Conservation (phyloP, 2,888 invertebrate genomes). For the Callinectes sapidus region DNA sequence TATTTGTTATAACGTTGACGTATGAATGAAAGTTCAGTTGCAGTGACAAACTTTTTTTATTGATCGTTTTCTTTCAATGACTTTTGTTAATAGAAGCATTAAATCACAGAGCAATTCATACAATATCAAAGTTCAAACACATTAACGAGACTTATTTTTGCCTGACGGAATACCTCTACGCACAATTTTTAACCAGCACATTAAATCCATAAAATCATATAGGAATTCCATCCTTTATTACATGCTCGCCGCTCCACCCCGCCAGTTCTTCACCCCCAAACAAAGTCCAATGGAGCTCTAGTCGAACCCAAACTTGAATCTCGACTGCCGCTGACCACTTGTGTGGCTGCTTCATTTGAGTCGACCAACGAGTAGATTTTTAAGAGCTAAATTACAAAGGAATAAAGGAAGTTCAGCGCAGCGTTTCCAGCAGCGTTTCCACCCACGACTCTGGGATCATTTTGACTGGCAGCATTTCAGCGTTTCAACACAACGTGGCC, state of each 20-base stretch:
- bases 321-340: slow-evolving; percentile 15
- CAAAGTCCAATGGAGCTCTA: background rate
- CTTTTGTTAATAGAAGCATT: too few relatives aligned
- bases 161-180: background rate
- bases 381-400: slow-evolving; percentile 18
- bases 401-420: background rate
- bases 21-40: too few relatives aligned
- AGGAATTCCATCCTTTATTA: background rate
- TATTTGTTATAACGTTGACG: too few relatives aligned
- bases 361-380: background rate
- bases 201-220: background rate
- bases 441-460: background rate
- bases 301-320: background rate
- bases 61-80: too few relatives aligned
- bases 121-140: background rate
- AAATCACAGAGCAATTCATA: too few relatives aligned
- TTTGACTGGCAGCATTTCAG: background rate
- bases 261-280: background rate
- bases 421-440: background rate
- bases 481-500: background rate
- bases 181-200: background rate
- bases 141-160: background rate
- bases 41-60: too few relatives aligned
- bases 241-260: background rate
- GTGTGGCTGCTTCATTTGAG: slow-evolving; percentile 27